A percentile compares a stretch with the other conserved stretches of the same genome.
phyloP scores from a whole-genome alignment of 2,797 vertebrate genomes.

The Dryobates pubescens region DNA sequence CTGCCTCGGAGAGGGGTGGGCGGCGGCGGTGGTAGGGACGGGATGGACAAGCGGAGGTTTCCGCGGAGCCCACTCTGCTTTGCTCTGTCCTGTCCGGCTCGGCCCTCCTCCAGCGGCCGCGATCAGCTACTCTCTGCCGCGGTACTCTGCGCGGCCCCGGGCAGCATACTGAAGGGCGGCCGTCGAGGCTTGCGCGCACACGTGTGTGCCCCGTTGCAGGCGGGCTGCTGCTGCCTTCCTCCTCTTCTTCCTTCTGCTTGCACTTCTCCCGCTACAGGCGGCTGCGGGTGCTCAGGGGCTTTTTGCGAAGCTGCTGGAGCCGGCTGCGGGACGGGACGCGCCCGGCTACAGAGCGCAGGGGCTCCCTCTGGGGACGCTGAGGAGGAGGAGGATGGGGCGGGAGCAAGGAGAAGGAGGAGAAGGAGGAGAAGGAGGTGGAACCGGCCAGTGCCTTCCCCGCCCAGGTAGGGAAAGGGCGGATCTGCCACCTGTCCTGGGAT shows the following conservation, averaged over 20 bases:
- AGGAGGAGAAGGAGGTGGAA: not conserved
- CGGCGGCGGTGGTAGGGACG: not conserved
- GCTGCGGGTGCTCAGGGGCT: not conserved
- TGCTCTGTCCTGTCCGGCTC: not conserved
- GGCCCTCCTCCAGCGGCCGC: not conserved
- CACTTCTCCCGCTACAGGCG: not conserved
- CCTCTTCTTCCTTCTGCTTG: not conserved
- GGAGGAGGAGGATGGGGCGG: constrained; percentile 3
- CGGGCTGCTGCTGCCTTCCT: not conserved
- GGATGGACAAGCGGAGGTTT: not conserved
- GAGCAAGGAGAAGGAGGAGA: not conserved
- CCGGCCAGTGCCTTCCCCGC: not conserved
- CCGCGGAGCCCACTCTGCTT: not conserved
- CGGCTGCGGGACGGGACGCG: constrained; percentile 11
- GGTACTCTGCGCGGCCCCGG: not conserved
- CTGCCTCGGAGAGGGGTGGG: not conserved
- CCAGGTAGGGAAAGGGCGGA: not conserved
- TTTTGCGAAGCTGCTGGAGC: not conserved
- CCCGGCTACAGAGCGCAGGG: not conserved
- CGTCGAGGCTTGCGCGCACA: constrained; percentile 31
- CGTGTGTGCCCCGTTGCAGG: constrained; percentile 11
- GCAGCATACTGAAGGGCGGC: constrained; percentile 1
- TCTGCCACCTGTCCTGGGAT: not conserved
- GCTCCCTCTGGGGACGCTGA: constrained; percentile 61
- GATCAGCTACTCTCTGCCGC: not conserved